Evolutionary conservation across 1,140 invertebrate genomes (phyloP).

Genomic region (Brachionus asplanchnoidis): DNA sequence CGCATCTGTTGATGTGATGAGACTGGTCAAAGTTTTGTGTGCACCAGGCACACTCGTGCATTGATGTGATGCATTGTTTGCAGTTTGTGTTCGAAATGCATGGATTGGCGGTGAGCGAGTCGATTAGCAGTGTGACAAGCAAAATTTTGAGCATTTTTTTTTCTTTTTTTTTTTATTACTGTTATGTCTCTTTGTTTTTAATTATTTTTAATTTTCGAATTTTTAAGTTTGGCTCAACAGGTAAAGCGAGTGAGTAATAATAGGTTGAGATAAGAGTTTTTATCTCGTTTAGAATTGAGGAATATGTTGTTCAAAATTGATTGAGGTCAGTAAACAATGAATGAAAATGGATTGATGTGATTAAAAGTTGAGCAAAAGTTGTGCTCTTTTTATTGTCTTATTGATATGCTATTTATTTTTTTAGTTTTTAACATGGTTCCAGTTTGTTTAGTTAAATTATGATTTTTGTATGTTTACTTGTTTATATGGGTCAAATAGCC

Average conservation of each 20-base stretch:
- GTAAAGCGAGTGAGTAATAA: not conserved
- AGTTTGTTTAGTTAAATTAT: not conserved
- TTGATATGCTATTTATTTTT: not conserved
- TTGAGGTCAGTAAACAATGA: not conserved
- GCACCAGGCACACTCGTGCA: constrained; percentile 25
- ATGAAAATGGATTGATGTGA: not conserved
- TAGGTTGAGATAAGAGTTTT: not conserved
- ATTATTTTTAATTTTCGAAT: not conserved
- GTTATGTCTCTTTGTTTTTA: too few species aligned
- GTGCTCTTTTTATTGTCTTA: not conserved
- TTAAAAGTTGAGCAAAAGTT: too few species aligned
- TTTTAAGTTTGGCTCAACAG: not conserved
- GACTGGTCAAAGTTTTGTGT: not conserved
- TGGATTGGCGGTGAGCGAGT: not conserved
- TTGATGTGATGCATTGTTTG: constrained; percentile 21
- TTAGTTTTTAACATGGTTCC: not conserved
- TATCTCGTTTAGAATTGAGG: too few species aligned
- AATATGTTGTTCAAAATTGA: too few species aligned
- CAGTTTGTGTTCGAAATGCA: constrained; percentile 34
- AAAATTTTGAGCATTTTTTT: not conserved
- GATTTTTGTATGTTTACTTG: not conserved
- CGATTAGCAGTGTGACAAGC: not conserved
- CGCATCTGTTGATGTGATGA: not conserved
- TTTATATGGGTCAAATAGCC: not conserved
- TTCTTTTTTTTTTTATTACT: not conserved